Evolutionary conservation across 2,797 vertebrate species (phyloP), one percentile per base, ranked within the genome.

Genomic region (Merluccius polli): DNA sequence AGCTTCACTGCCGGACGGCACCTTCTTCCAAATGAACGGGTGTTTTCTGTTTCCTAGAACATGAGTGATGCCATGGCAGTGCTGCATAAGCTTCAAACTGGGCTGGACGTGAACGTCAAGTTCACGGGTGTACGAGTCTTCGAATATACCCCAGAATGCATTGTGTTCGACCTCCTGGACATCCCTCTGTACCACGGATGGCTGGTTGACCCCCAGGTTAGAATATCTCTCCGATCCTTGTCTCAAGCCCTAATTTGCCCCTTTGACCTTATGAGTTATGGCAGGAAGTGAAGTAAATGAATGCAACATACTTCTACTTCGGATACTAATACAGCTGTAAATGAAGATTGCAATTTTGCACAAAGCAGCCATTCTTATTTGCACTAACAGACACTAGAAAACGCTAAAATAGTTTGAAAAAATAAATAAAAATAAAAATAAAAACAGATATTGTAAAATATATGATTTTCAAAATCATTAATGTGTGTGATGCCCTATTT

Each of bases 31-130:
- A 24, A n/a, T 59, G 2, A 59, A 7, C 1, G 52, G 21, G 74
- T 70, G 32, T 31, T 4, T 52, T 68, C 30, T 79, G 24, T 81
- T 74, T 85, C 71, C 24, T 84, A 99, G 98, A 99, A 99, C 83
- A 98, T 99, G 97, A 99, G 97, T 27, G 98, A 99, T 77, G 98
- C 98, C 78, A 99, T 99, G 97, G 96, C 97, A 0, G 95, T 99
- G 88, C 87, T 99, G 32, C 98, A 99, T 86, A 99, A 99, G 89
- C 92, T 99, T 41, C 98, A 99, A 90, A 99, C 98, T 0, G 98
- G 98, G 65, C 94, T 99, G 92, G 98, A 99, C 71, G 98, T 99
- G 74, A 99, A 99, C 13, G 98, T 99, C 79, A 98, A 95, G 92
- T 99, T 99, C 83, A 98, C 96, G 0, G 98, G 97, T 6, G 98